These are phyloP conservation scores for Gallirallus australis DNA, from an alignment of 2,797 vertebrate genomes.

Conservation along the genomic window DNA sequence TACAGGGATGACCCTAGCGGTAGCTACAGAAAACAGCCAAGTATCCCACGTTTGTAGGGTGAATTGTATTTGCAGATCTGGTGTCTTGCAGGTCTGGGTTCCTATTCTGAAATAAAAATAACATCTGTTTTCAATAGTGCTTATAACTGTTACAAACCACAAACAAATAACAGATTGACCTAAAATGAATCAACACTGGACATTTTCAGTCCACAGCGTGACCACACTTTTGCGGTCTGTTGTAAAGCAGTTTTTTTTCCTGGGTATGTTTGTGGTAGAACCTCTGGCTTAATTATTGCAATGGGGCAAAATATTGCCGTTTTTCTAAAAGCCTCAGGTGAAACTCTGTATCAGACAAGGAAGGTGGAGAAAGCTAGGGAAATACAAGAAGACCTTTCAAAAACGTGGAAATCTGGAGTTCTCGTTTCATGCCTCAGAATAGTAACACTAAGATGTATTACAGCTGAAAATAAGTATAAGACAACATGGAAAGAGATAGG, in stretches of 20 bases:
- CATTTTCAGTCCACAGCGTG: background rate
- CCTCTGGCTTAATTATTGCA: background rate
- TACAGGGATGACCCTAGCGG: background rate
- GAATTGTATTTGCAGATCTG: background rate
- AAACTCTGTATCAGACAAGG: background rate
- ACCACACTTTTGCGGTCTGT: background rate
- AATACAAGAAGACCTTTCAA: background rate
- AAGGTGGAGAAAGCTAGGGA: background rate
- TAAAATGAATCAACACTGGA: background rate
- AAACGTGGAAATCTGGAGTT: background rate
- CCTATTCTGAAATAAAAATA: background rate
- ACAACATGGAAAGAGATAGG: background rate
- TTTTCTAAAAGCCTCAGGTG: background rate
- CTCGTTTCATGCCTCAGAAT: background rate
- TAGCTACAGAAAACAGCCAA: background rate
- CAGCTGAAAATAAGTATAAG: background rate
- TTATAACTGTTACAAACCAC: background rate
- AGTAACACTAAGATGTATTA: background rate
- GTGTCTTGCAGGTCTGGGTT: background rate
- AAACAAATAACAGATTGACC: background rate
- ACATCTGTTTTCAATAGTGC: background rate
- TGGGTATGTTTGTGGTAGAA: background rate
- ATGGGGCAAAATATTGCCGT: background rate
- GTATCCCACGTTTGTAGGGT: background rate
- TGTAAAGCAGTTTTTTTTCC: background rate